A percentile compares a stretch with the other conserved stretches of the same genome.
These are phyloP conservation scores for Neodiprion virginianus DNA, from an alignment of 1,140 invertebrate genomes.

Conservation along the genomic window DNA sequence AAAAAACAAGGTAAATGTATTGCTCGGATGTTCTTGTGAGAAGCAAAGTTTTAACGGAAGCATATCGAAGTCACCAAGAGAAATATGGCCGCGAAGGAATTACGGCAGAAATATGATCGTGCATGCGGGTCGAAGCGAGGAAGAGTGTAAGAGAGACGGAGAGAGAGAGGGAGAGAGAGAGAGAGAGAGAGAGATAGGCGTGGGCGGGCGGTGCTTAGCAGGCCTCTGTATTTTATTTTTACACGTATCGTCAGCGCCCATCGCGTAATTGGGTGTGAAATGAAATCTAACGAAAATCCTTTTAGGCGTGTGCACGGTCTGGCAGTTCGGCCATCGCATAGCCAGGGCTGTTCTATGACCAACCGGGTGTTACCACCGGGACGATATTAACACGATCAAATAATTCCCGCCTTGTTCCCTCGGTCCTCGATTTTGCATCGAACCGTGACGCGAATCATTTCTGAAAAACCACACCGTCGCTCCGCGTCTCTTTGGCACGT, in stretches of 20 bases:
- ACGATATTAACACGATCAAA: neutral
- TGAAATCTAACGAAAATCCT: conserved; percentile 63
- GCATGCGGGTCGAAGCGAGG: neutral
- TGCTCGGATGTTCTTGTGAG: no score
- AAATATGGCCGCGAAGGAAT: no score
- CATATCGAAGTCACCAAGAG: no score
- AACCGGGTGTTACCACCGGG: neutral
- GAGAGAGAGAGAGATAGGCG: conserved; percentile 12
- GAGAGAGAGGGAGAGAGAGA: conserved; percentile 1
- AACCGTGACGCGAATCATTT: neutral
- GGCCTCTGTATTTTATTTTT: conserved; percentile 1
- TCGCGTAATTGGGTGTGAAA: conserved; percentile 61
- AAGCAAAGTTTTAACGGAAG: no score
- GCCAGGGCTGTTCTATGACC: neutral
- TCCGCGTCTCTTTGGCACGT: no score
- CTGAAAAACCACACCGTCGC: neutral
- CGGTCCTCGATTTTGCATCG: neutral
- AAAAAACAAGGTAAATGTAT: neutral
- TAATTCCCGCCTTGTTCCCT: neutral
- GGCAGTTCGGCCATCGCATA: conserved; percentile 29
- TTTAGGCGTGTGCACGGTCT: conserved; percentile 60
- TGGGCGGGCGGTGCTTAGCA: conserved; percentile 8
- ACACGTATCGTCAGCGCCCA: neutral
- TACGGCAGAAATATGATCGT: neutral
- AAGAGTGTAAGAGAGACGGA: neutral